Percentiles rank a stretch among this genome's conserved stretches.
Evolutionary conservation across 2,113 vertebrate genomes (phyloP).

Genomic region (Stigmatopora argus): DNA sequence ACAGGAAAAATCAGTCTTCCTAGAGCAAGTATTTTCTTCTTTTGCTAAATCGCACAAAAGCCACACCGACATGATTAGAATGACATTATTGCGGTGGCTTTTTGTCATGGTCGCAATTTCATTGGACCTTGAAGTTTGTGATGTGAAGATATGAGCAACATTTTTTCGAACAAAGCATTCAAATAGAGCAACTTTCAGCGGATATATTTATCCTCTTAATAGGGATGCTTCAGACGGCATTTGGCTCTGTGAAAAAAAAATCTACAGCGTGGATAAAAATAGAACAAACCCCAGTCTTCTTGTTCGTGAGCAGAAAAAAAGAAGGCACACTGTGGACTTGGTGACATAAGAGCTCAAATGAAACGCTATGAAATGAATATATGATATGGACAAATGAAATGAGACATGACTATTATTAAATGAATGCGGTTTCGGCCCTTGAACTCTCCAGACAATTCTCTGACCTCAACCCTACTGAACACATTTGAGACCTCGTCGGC

Average conservation of each 20-base stretch:
- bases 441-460: neutral
- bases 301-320: slow-evolving; percentile 28
- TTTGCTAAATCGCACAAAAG: slow-evolving; percentile 55
- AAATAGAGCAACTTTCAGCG: neutral
- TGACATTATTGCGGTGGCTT: neutral
- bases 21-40: slow-evolving; percentile 65
- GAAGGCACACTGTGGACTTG: slow-evolving; percentile 60
- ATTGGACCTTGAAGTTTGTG: neutral
- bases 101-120: no score
- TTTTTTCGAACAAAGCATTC: slow-evolving; percentile 1
- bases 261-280: slow-evolving; percentile 7
- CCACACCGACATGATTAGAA: slow-evolving; percentile 57
- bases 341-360: slow-evolving; percentile 7
- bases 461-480: neutral
- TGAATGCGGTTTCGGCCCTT: neutral
- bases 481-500: neutral
- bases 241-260: neutral
- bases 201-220: neutral
- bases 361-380: neutral
- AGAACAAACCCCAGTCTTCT: slow-evolving; percentile 6
- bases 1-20: slow-evolving; percentile 45
- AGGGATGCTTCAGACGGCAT: neutral
- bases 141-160: neutral
- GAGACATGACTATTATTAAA: neutral
- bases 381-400: neutral